A percentile compares a stretch with the other conserved stretches of the same genome.
These are phyloP conservation scores for Latrodectus hesperus DNA, from an alignment of 2,888 invertebrate species.

Conservation along the genomic window DNA sequence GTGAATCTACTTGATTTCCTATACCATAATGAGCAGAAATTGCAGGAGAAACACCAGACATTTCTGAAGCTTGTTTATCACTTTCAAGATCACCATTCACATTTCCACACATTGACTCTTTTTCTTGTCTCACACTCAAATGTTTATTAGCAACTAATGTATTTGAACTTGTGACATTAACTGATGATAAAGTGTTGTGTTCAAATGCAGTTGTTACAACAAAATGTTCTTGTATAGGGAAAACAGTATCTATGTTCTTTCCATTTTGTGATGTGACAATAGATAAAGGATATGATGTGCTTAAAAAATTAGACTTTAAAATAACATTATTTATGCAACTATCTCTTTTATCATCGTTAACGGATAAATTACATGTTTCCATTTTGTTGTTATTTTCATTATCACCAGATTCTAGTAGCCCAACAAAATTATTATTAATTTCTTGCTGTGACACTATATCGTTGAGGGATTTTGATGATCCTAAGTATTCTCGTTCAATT, in stretches of 20 bases:
- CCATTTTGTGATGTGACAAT: constrained; percentile 5
- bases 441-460: constrained; percentile 47
- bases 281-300: constrained; percentile 29
- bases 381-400: background rate
- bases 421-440: constrained; percentile 42
- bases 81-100: background rate
- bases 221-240: background rate
- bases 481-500: constrained; percentile 65
- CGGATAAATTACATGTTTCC: too few relatives aligned
- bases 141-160: background rate
- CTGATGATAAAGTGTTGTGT: background rate
- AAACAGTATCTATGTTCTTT: background rate
- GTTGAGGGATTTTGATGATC: constrained; percentile 64
- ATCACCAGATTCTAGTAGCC: background rate
- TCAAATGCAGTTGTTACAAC: background rate
- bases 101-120: background rate
- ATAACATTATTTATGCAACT: background rate
- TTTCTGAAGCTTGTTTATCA: constrained; percentile 33
- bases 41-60: constrained; percentile 34
- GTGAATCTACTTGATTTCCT: constrained; percentile 33
- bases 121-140: background rate
- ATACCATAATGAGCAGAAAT: background rate
- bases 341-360: background rate
- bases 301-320: constrained; percentile 19
- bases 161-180: background rate